phyloP scores from a whole-genome alignment of 1,140 invertebrate species.

The Drosophila nikananu region DNA sequence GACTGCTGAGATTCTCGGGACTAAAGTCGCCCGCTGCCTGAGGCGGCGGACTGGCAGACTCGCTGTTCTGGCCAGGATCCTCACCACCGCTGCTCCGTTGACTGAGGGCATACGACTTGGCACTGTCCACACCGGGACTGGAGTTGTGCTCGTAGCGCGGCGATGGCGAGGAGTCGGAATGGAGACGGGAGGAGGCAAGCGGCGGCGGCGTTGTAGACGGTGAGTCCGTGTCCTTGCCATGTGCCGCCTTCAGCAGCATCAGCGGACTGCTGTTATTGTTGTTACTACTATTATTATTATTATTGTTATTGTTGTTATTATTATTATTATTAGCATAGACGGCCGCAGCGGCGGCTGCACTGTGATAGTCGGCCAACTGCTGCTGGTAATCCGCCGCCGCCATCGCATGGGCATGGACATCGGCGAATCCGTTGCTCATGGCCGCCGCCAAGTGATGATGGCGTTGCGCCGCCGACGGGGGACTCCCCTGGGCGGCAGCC shows the following conservation, averaged over 20 bases:
- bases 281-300: constrained; percentile 69
- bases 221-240: constrained; percentile 68
- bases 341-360: constrained; percentile 75
- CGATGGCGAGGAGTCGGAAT: constrained; percentile 82
- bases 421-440: constrained; percentile 68
- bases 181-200: constrained; percentile 69
- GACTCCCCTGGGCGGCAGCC: constrained; percentile 66
- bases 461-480: constrained; percentile 71
- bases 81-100: constrained; percentile 81
- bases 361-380: constrained; percentile 79
- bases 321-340: constrained; percentile 77
- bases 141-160: constrained; percentile 83
- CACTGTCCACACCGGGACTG: constrained; percentile 82
- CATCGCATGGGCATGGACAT: constrained; percentile 73
- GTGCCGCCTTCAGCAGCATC: constrained; percentile 75
- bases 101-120: constrained; percentile 81
- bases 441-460: constrained; percentile 69
- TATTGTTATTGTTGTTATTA: constrained; percentile 57
- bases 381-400: constrained; percentile 78
- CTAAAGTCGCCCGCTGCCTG: constrained; percentile 67
- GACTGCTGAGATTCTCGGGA: constrained; percentile 82
- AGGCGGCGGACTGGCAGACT: constrained; percentile 77
- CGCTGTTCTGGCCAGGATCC: constrained; percentile 81
- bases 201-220: constrained; percentile 75
- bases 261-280: constrained; percentile 69